Evolutionary conservation across 2,113 vertebrate genomes (phyloP).

Genomic region (Delphinapterus leucas): DNA sequence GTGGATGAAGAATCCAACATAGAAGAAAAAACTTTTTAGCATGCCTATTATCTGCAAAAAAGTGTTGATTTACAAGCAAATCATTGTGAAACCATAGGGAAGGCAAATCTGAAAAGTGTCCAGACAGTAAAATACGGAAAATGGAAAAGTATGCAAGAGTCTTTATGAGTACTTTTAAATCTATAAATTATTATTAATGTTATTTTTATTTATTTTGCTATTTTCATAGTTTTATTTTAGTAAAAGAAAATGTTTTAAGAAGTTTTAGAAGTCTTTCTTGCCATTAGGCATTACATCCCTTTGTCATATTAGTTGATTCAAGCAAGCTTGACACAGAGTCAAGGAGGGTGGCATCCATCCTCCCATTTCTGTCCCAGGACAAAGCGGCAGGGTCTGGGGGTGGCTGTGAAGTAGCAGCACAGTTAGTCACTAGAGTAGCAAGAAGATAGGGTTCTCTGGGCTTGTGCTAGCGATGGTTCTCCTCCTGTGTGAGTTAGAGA

Average conservation of each 20-base stretch:
- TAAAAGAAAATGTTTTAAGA: background rate
- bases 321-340: background rate
- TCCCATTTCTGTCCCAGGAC: background rate
- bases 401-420: background rate
- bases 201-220: background rate
- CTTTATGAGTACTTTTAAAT: background rate
- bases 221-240: background rate
- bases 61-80: too few species aligned
- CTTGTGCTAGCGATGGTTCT: background rate
- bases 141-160: background rate
- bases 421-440: too few species aligned
- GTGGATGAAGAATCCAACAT: background rate
- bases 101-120: background rate
- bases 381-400: background rate
- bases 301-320: background rate
- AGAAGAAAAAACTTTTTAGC: background rate
- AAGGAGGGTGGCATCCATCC: background rate
- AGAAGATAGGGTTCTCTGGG: background rate
- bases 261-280: background rate
- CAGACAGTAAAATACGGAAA: background rate
- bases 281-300: background rate
- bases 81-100: background rate
- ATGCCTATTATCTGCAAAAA: background rate
- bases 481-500: background rate
- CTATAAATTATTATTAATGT: background rate